Conservation (phyloP, 1,140 invertebrate genomes). For the Drosophila pectinifera region DNA sequence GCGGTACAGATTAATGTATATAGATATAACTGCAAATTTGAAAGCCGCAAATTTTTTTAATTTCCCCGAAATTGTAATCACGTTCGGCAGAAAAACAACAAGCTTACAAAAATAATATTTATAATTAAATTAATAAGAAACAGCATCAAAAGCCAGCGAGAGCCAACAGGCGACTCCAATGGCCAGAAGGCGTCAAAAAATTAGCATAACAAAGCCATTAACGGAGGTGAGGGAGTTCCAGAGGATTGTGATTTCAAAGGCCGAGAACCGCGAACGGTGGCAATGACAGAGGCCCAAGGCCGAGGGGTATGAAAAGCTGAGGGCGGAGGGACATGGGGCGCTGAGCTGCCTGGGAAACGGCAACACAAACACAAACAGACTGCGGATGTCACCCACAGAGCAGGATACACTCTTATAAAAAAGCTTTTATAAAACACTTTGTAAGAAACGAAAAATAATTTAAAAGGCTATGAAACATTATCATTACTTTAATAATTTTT, state of each 20-base stretch:
- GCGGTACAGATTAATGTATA: too few species aligned
- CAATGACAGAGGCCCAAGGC: conserved; percentile 61
- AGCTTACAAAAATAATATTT: conserved; percentile 41
- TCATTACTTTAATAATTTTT: too few species aligned
- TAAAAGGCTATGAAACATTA: not conserved
- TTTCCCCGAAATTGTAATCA: conserved; percentile 41
- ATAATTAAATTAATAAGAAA: conserved; percentile 72
- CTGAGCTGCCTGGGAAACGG: conserved; percentile 19
- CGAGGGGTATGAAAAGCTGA: conserved; percentile 9
- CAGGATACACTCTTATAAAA: conserved; percentile 2
- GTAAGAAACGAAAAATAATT: not conserved
- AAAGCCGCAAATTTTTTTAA: conserved; percentile 47
- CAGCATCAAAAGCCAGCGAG: conserved; percentile 40
- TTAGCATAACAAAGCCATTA: conserved; percentile 82
- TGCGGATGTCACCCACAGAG: conserved; percentile 66
- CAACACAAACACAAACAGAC: conserved; percentile 59
- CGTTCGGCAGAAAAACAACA: conserved; percentile 9
- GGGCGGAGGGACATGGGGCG: too few species aligned
- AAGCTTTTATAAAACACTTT: too few species aligned
- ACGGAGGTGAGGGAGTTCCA: conserved; percentile 33
- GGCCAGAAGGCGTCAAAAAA: conserved; percentile 75
- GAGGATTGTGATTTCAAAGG: conserved; percentile 73
- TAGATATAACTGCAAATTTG: conserved; percentile 61
- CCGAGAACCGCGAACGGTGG: conserved; percentile 37
- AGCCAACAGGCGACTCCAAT: conserved; percentile 49